Evolutionary conservation across 2,888 invertebrate species (phyloP).

Genomic region (Drosophila conformis): DNA sequence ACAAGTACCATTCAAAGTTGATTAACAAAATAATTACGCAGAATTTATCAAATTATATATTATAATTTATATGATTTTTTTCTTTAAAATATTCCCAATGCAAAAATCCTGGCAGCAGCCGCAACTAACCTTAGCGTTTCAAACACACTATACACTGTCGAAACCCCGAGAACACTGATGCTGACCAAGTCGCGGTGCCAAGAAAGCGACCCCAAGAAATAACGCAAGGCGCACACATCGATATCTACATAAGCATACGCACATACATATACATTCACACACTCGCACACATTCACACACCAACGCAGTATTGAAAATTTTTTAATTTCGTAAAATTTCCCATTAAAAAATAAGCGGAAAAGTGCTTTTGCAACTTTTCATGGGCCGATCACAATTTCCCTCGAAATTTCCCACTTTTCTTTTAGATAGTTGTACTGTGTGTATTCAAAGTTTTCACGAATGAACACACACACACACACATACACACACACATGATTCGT

Average conservation of each 20-base stretch:
- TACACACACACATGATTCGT: not conserved
- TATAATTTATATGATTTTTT: conserved; percentile 21
- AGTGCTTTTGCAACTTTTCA: conserved; percentile 73
- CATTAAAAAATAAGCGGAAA: conserved; percentile 66
- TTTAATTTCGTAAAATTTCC: conserved; percentile 71
- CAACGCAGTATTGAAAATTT: conserved; percentile 64
- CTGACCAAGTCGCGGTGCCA: conserved; percentile 83
- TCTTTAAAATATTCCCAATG: conserved; percentile 42
- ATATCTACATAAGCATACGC: conserved; percentile 24
- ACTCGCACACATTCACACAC: conserved; percentile 17
- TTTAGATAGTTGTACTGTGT: conserved; percentile 8
- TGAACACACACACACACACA: conserved; percentile 3
- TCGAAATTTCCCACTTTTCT: conserved; percentile 34
- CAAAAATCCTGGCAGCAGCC: conserved; percentile 71
- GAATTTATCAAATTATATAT: conserved; percentile 6
- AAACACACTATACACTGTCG: conserved; percentile 86
- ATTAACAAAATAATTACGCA: conserved; percentile 10
- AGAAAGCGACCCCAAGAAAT: conserved; percentile 83
- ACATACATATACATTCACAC: conserved; percentile 28
- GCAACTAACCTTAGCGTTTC: conserved; percentile 85
- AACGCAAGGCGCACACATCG: conserved; percentile 56
- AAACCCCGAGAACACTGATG: conserved; percentile 86
- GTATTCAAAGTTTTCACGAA: conserved; percentile 7
- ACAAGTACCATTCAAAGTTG: not conserved
- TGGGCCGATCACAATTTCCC: conserved; percentile 61